Conservation (phyloP, 2,113 vertebrate species). For the Salvelinus fontinalis region DNA sequence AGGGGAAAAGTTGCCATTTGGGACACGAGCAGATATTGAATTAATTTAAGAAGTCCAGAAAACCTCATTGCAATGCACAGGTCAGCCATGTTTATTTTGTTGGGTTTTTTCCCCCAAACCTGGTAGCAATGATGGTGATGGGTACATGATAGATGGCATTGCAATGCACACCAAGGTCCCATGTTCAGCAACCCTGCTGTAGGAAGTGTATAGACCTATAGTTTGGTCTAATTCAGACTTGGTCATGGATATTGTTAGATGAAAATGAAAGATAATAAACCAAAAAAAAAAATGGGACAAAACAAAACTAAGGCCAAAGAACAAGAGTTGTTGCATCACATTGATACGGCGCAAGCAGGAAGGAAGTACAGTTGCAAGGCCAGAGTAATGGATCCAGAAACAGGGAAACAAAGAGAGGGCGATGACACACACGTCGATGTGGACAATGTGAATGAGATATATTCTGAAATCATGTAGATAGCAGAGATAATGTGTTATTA, state of each 20-base stretch:
- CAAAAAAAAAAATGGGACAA: no score
- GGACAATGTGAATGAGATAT: neutral
- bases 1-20: neutral
- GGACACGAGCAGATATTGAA: no score
- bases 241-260: no score
- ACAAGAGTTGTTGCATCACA: neutral
- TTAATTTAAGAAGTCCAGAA: no score
- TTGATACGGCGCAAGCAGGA: constrained; percentile 3
- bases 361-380: neutral
- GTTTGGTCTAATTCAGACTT: neutral
- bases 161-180: no score
- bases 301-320: no score
- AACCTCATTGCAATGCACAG: no score
- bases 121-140: no score
- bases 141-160: no score
- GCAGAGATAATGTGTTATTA: neutral
- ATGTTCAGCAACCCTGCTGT: neutral
- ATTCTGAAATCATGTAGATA: constrained; percentile 5
- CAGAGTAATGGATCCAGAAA: neutral
- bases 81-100: no score
- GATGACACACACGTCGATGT: neutral
- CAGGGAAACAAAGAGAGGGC: neutral
- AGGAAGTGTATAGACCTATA: neutral
- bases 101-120: no score
- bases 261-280: neutral